A percentile compares a stretch with the other conserved stretches of the same genome.
Conservation (phyloP, 2,113 vertebrate species). For the Lamprologus lemairii region DNA sequence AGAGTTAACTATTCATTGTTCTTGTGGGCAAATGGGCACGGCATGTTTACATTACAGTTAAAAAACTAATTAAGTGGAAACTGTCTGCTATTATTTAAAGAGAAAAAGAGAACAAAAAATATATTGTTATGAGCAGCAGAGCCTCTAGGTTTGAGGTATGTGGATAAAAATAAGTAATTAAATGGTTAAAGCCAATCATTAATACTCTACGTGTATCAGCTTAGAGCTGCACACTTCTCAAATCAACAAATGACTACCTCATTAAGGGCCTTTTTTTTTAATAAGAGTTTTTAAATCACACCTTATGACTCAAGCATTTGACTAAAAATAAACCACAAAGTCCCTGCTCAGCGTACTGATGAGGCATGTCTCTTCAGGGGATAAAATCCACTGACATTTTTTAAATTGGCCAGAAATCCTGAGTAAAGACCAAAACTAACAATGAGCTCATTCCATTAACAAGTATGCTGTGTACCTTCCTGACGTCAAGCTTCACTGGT, state of each 20-base stretch:
- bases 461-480: neutral
- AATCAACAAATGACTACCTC: neutral
- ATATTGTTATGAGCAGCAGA: neutral
- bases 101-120: neutral
- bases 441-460: neutral
- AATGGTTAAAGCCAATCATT: neutral
- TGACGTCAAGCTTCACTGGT: neutral
- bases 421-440: neutral
- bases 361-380: neutral
- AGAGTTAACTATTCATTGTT: neutral
- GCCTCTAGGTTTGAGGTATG: neutral
- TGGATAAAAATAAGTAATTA: neutral
- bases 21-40: neutral
- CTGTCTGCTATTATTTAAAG: neutral
- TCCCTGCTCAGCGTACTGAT: neutral
- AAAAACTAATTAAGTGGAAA: neutral
- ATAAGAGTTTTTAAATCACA: neutral
- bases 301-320: neutral
- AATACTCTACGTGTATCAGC: neutral
- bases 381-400: neutral
- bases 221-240: neutral
- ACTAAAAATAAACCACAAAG: neutral
- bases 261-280: neutral
- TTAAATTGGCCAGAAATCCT: neutral
- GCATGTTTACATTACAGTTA: neutral